These are phyloP conservation scores for Gymnocypris eckloni DNA, from an alignment of 2,797 vertebrate genomes.

Conservation along the genomic window DNA sequence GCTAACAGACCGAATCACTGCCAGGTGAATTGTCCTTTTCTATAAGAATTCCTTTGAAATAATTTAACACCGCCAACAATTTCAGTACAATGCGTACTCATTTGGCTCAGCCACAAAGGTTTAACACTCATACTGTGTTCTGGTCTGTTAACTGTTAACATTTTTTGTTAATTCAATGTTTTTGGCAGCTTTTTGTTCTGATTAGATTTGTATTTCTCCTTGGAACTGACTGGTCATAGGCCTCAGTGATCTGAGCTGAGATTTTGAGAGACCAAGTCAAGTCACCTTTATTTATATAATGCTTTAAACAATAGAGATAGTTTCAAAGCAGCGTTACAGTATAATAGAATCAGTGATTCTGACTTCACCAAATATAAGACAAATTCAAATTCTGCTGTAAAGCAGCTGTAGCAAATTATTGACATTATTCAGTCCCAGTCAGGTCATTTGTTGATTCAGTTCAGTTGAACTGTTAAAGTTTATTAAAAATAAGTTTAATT, in stretches of 20 bases:
- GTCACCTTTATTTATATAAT: neutral
- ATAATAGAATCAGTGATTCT: neutral
- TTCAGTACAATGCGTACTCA: neutral
- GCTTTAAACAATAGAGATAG: neutral
- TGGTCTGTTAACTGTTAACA: too few relatives aligned
- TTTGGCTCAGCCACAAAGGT: neutral
- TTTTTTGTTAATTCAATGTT: neutral
- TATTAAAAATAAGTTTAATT: neutral
- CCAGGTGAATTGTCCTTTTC: neutral
- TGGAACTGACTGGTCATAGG: neutral
- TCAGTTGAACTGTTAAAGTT: too few relatives aligned
- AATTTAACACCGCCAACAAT: neutral
- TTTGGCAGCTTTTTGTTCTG: neutral
- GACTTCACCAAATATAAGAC: neutral
- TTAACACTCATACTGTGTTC: neutral
- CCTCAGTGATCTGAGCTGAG: neutral
- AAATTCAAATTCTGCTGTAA: neutral
- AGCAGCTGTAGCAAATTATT: neutral
- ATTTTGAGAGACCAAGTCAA: neutral
- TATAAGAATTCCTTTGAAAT: neutral
- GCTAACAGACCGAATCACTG: neutral
- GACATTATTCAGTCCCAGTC: neutral
- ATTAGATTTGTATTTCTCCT: neutral
- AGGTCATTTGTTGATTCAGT: neutral
- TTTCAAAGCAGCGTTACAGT: neutral